Evolutionary conservation across 2,888 invertebrate species (phyloP).

Genomic region (Leptodirus hochenwartii): DNA sequence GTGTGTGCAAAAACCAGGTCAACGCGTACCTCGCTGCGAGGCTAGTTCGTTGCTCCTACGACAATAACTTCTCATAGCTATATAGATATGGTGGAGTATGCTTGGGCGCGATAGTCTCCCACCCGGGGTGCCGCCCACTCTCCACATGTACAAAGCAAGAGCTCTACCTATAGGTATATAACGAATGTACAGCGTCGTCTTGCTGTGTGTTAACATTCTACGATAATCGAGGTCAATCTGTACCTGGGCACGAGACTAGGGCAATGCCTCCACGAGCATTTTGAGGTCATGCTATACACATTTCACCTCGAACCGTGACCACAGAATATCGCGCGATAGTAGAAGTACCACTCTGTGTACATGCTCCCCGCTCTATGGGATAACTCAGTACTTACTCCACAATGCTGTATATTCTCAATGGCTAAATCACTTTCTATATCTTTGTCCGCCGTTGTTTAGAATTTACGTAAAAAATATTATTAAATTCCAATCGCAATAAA

Average conservation of each 20-base stretch:
- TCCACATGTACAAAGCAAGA: not conserved
- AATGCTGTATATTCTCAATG: too few relatives aligned
- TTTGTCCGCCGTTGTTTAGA: too few relatives aligned
- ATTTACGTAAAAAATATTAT: too few relatives aligned
- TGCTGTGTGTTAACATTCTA: constrained; percentile 5
- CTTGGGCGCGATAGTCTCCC: too few relatives aligned
- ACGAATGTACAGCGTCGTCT: not conserved
- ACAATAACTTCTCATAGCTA: too few relatives aligned
- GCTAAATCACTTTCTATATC: too few relatives aligned
- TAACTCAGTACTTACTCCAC: too few relatives aligned
- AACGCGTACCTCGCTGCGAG: constrained; percentile 10
- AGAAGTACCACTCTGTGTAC: constrained; percentile 6
- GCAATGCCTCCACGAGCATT: constrained; percentile 26
- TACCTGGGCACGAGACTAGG: constrained; percentile 20
- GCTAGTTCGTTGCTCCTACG: constrained; percentile 14
- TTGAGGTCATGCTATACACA: constrained; percentile 25
- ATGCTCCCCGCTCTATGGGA: constrained; percentile 2
- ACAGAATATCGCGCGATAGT: constrained; percentile 14
- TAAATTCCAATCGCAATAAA: too few relatives aligned
- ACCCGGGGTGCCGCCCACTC: constrained; percentile 11
- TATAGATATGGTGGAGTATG: too few relatives aligned
- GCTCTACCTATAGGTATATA: not conserved
- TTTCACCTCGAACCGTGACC: constrained; percentile 10
- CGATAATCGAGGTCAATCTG: constrained; percentile 14
- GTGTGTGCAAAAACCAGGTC: constrained; percentile 12